Conservation (phyloP, 2,113 vertebrate species). For the human region DNA sequence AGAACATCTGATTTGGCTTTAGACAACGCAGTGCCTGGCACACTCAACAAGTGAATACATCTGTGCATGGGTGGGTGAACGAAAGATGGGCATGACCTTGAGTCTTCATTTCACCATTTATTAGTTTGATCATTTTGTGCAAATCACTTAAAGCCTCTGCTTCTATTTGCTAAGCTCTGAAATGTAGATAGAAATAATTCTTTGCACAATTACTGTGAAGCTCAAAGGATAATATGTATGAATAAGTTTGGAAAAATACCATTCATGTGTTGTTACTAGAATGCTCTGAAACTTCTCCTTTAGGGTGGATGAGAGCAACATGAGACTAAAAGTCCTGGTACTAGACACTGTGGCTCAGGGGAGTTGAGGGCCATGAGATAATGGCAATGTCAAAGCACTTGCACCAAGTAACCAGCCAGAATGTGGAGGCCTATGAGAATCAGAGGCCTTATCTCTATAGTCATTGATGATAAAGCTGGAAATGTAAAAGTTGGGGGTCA, state of each 20-base stretch:
- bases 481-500: background rate
- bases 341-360: background rate
- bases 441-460: background rate
- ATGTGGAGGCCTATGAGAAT: background rate
- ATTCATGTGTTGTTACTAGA: background rate
- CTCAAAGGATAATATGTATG: background rate
- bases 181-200: background rate
- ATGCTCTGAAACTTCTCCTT: background rate
- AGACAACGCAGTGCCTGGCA: background rate
- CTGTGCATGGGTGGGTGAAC: background rate
- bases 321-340: background rate
- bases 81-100: background rate
- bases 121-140: background rate
- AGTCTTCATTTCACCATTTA: background rate
- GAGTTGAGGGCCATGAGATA: background rate
- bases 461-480: background rate
- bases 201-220: background rate
- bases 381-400: background rate
- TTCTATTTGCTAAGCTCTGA: background rate
- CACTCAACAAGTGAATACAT: background rate
- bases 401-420: background rate
- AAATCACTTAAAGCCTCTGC: background rate
- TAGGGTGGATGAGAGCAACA: background rate
- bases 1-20: background rate
- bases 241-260: background rate